Conservation (phyloP, 2,113 vertebrate genomes). For the Speoplatyrhinus poulsoni region DNA sequence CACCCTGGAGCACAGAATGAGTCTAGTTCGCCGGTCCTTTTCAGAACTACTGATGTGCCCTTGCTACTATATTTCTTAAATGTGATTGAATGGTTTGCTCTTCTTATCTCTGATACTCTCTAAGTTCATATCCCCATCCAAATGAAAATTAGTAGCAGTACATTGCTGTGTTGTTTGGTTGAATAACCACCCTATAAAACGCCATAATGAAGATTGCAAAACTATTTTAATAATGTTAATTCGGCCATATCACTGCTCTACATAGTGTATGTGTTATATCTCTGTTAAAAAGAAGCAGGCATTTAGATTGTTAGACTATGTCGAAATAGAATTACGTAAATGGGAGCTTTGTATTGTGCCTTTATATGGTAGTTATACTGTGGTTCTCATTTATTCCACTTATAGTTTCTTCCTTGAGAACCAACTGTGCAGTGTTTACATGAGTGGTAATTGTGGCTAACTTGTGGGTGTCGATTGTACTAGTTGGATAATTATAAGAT, state of each 20-base stretch:
- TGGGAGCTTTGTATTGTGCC: background rate
- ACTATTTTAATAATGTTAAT: slow-evolving; percentile 7
- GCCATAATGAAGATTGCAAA: background rate
- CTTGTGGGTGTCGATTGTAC: background rate
- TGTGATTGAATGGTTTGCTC: background rate
- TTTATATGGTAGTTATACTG: slow-evolving; percentile 3
- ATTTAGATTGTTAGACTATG: too few relatives aligned
- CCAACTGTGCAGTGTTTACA: background rate
- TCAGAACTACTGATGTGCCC: slow-evolving; percentile 11
- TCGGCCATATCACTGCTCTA: background rate
- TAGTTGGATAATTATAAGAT: background rate
- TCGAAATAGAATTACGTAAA: background rate
- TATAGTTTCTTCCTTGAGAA: background rate
- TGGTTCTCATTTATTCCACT: background rate
- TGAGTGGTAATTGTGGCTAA: background rate
- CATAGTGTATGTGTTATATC: too few relatives aligned
- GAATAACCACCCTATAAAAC: background rate
- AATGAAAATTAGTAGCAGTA: slow-evolving; percentile 22
- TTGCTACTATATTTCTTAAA: slow-evolving; percentile 34
- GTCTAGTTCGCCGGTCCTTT: slow-evolving; percentile 9
- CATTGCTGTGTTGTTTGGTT: slow-evolving; percentile 26
- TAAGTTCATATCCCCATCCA: slow-evolving; percentile 21
- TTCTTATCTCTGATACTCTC: slow-evolving; percentile 1
- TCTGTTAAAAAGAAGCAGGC: too few relatives aligned
- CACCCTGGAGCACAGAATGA: slow-evolving; percentile 25